Evolutionary conservation across 2,888 invertebrate species (phyloP).

Genomic region (Proisotoma minuta): DNA sequence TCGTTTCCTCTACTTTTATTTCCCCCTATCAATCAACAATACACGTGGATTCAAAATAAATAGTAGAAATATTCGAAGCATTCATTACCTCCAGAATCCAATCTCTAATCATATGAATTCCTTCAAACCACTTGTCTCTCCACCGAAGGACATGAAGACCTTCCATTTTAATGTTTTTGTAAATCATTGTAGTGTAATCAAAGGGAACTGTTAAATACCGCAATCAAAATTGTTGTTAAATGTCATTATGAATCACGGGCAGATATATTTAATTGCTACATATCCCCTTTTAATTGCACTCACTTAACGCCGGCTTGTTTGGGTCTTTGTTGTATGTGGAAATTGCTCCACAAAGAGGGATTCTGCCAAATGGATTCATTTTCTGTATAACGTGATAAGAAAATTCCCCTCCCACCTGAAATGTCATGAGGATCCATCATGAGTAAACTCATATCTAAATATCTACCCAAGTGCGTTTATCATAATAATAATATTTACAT

Average conservation of each 20-base stretch:
- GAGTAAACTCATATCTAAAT: no score
- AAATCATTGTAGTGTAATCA: slow-evolving; percentile 58
- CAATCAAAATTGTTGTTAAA: not conserved
- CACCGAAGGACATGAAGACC: slow-evolving; percentile 60
- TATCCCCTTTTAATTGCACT: not conserved
- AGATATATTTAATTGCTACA: not conserved
- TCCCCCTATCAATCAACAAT: slow-evolving; percentile 56
- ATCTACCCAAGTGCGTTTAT: no score
- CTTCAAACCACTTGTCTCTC: slow-evolving; percentile 60
- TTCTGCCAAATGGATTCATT: slow-evolving; percentile 61
- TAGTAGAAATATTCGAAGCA: not conserved
- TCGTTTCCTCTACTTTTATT: slow-evolving; percentile 64
- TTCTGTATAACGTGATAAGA: slow-evolving; percentile 58
- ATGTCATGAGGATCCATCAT: no score
- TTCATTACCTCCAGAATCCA: slow-evolving; percentile 43
- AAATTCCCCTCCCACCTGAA: slow-evolving; percentile 64
- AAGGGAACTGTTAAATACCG: slow-evolving; percentile 51
- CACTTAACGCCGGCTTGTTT: slow-evolving; percentile 48
- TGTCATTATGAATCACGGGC: not conserved
- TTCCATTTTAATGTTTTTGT: slow-evolving; percentile 60
- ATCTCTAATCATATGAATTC: slow-evolving; percentile 54
- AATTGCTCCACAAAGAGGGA: slow-evolving; percentile 65
- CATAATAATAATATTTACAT: no score
- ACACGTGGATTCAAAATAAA: not conserved
- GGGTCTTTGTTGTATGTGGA: slow-evolving; percentile 60